Conservation (phyloP, 2,888 invertebrate genomes). For the Furcula furcula region DNA sequence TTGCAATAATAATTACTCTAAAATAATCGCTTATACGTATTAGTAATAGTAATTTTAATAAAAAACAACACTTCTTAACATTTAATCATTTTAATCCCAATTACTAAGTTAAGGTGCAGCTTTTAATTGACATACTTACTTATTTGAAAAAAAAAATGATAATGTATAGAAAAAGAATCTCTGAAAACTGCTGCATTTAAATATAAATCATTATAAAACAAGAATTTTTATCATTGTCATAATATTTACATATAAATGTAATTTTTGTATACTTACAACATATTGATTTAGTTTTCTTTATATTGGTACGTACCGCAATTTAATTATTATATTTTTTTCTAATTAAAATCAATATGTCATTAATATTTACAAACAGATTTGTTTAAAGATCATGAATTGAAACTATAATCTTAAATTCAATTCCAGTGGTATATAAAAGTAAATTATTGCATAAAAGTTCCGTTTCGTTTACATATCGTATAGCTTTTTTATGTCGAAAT, state of each 20-base stretch:
- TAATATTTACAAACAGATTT: too few relatives aligned
- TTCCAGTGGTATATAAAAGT: too few relatives aligned
- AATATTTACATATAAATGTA: slow-evolving; percentile 44
- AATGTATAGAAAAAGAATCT: slow-evolving; percentile 55
- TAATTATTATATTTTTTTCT: too few relatives aligned
- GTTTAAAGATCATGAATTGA: too few relatives aligned
- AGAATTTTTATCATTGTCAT: slow-evolving; percentile 51
- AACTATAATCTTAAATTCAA: too few relatives aligned
- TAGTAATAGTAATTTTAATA: slow-evolving; percentile 59
- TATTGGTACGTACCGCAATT: too few relatives aligned
- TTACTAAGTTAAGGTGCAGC: slow-evolving; percentile 62
- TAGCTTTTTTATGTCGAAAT: too few relatives aligned
- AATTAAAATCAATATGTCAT: too few relatives aligned
- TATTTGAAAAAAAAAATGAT: slow-evolving; percentile 43
- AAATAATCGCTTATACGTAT: slow-evolving; percentile 65
- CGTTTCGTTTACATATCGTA: too few relatives aligned
- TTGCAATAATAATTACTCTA: slow-evolving; percentile 63
- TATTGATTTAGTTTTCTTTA: too few relatives aligned
- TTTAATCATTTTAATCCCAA: slow-evolving; percentile 60
- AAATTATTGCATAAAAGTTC: too few relatives aligned
- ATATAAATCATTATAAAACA: slow-evolving; percentile 45
- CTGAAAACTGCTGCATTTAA: slow-evolving; percentile 54
- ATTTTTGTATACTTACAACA: too few relatives aligned
- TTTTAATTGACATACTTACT: slow-evolving; percentile 52
- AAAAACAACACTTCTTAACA: slow-evolving; percentile 53